phyloP scores from a whole-genome alignment of 1,140 invertebrate genomes.

The Aphaenogaster ashmeadi region DNA sequence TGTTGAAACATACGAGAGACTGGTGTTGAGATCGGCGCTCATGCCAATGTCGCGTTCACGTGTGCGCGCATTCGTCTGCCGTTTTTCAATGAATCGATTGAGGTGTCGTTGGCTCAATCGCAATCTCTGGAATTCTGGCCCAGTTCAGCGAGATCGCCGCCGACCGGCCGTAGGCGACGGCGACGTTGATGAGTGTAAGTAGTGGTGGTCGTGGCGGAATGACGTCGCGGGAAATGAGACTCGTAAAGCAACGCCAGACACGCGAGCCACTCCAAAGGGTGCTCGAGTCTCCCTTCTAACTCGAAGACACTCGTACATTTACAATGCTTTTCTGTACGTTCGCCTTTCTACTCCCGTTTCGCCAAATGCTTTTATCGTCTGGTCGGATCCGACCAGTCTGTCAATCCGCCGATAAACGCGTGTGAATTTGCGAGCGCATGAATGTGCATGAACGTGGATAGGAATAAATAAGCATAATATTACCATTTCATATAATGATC shows the following conservation, averaged over 20 bases:
- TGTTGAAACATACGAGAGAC: neutral
- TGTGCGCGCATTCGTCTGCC: neutral
- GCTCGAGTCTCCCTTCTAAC: slow-evolving; percentile 58
- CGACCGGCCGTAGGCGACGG: slow-evolving; percentile 64
- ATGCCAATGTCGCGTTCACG: neutral
- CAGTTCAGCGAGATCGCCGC: slow-evolving; percentile 66
- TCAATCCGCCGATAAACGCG: neutral
- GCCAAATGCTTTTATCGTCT: slow-evolving; percentile 32
- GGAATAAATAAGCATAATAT: neutral
- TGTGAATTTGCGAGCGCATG: neutral
- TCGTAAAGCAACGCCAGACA: slow-evolving; percentile 82
- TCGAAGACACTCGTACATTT: slow-evolving; percentile 54
- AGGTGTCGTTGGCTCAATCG: slow-evolving; percentile 47
- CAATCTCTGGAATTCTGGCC: slow-evolving; percentile 67
- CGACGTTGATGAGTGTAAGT: slow-evolving; percentile 63
- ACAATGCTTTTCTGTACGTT: slow-evolving; percentile 57
- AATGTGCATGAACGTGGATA: neutral
- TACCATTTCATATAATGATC: neutral
- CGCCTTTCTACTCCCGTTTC: slow-evolving; percentile 59
- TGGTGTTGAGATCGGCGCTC: neutral
- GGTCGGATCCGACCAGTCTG: neutral
- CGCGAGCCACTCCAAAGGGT: slow-evolving; percentile 77
- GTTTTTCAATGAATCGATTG: slow-evolving; percentile 52
- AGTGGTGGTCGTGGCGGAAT: slow-evolving; percentile 74
- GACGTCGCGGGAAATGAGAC: slow-evolving; percentile 84